Conservation (phyloP, 2,113 vertebrate species). For the Sminthopsis crassicaudata region DNA sequence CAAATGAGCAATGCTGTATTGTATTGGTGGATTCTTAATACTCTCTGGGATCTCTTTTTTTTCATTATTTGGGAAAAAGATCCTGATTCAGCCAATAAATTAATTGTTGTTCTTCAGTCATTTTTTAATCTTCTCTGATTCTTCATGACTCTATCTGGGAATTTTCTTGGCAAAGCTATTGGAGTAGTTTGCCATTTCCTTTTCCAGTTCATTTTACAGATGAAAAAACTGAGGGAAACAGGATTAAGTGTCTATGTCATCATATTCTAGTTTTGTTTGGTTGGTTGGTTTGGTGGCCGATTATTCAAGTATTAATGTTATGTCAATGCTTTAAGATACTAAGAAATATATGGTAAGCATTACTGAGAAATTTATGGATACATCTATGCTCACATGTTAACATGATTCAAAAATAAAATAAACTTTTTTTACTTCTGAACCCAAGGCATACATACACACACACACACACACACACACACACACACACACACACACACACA, state of each 20-base stretch:
- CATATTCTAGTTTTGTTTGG: neutral
- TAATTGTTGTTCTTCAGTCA: neutral
- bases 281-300: neutral
- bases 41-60: slow-evolving; percentile 40
- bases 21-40: slow-evolving; percentile 38
- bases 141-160: neutral
- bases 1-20: neutral
- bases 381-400: neutral
- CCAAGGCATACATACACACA: neutral
- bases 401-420: too few species aligned
- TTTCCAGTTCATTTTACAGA: neutral
- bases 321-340: neutral
- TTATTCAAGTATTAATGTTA: neutral
- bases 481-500: neutral
- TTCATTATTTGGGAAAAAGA: slow-evolving; percentile 56
- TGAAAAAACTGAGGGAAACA: neutral
- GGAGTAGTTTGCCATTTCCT: neutral
- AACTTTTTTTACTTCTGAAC: neutral
- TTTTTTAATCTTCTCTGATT: neutral
- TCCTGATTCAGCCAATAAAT: neutral
- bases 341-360: neutral
- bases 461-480: neutral
- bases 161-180: neutral
- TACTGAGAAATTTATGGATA: neutral
- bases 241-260: neutral